Base-by-base conservation (phyloP, 2,888 invertebrate species). In the Amaurobius ferox region DNA sequence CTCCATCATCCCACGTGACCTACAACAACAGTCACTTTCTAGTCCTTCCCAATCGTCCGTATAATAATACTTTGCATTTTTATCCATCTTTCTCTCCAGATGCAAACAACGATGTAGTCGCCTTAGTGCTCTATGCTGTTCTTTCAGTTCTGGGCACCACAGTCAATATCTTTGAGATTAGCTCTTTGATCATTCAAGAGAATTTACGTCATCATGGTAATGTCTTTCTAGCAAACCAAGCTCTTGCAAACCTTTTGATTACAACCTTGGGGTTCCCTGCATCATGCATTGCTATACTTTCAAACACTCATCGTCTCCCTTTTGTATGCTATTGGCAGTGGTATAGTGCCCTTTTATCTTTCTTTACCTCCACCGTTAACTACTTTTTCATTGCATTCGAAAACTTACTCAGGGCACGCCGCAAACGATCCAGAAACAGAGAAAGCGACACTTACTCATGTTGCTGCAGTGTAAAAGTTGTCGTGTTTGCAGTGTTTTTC, bases 61-160 rank as follows among this genome's bases (percentile, higher is more conserved):
- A 28, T 26, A 80, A 83, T 39, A 77, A 23, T 61, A 66, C 71
- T 16, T 72, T 64, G 1, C 67, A 55, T 30, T 76, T 64, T 11
- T 66, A 39, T 32, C 28, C 76, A 9, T 66, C 76, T 16, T 26
- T 40, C 1, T 78, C 77, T 2, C 16, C 68, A 30, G 79, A 79
- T 23, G 48, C 32, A 9, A 87, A 81, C 55, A 77, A 76, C 28
- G 81, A 81, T 19, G 88, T 88, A n/a, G 66, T 73, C 19, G 28
- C 79, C 9, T 68, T 88, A 26, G 80, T 85, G n/a, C 73, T 88
- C 0, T 88, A 88, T 55, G 66, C 78, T 29, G 80, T 87, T 13
- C 79, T 88, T 28, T 77, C 88, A 23, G 78, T 88, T n/a, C 70
- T 87, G 13, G 88, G 88, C 26, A 88, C 88, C 28, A 88, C 88